phyloP scores from a whole-genome alignment of 2,797 vertebrate species.

The Tangara arthus region DNA sequence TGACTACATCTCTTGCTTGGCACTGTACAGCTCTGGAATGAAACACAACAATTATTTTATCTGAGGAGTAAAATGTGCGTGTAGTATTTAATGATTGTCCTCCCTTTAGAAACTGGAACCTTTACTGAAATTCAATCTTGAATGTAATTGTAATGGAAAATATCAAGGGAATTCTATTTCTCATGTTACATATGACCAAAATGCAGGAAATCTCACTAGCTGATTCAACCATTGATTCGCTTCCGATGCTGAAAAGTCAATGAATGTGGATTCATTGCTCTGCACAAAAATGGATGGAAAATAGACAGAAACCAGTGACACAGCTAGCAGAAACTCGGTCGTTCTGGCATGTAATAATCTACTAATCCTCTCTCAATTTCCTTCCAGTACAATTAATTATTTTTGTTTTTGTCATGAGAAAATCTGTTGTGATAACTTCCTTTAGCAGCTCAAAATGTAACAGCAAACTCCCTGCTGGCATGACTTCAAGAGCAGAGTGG shows the following conservation, averaged over 20 bases:
- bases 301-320: background rate
- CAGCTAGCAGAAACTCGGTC: background rate
- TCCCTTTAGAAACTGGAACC: background rate
- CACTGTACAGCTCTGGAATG: background rate
- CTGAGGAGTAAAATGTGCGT: background rate
- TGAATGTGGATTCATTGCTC: background rate
- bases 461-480: conserved; percentile 52
- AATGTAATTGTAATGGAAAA: background rate
- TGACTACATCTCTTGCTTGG: background rate
- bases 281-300: background rate
- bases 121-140: background rate
- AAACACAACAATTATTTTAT: conserved; percentile 42
- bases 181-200: background rate
- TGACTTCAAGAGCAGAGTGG: conserved; percentile 28
- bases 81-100: background rate
- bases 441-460: conserved; percentile 27
- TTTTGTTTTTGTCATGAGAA: conserved; percentile 29
- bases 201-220: background rate
- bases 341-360: background rate
- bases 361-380: background rate
- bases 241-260: background rate
- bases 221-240: background rate
- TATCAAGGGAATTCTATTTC: background rate
- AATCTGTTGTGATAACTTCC: conserved; percentile 26
- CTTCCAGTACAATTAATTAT: conserved; percentile 12